Base-by-base conservation (phyloP, 2,888 invertebrate genomes). In the Rutpela maculata region DNA sequence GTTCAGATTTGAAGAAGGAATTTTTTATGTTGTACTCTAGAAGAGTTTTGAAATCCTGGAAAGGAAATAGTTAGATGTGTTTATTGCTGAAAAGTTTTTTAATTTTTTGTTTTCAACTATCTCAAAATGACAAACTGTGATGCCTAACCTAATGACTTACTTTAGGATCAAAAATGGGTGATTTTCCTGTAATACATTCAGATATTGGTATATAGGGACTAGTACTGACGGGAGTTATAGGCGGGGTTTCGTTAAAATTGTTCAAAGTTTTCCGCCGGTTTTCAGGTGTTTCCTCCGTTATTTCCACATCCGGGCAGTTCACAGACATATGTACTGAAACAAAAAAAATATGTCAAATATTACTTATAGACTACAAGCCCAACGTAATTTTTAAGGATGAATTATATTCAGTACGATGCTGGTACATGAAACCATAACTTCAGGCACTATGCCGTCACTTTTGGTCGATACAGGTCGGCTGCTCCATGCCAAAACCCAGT, bases 161-260 rank as follows among this genome's bases (percentile, higher is more conserved):
- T 83, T 87, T 85, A 18, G 84, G 81, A 66, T 86, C 86, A 76
- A 85, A 83, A 56, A 86, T 81, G 9, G 88, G 88, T 17, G 86
- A 86, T 67, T 92, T 93, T 69, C 98, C 98, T 43, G 97, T 96
- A 84, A 96, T 95, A 89, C 98, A 98, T 90, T 98, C 97, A 73
- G 96, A 97, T 84, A 98, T 96, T 10, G 97, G 96, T 90, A 98
- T 97, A 89, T 98, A 98, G 0, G 97, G 96, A 22, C 96, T 96
- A 11, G 96, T 94, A 83, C 93, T 92, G 43, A 92, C 93, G 71
- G 94, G 93, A 67, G 93, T 91, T 74, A 93, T 91, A 12, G 93
- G 93, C 19, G 93, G 93, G 17, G 93, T 92, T 84, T 93, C 93
- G 59, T 90, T 89, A 63, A 81, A 77, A 75, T 79, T 78, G 63